phyloP scores from a whole-genome alignment of 2,113 vertebrate genomes.

The Hippopotamus amphibius region DNA sequence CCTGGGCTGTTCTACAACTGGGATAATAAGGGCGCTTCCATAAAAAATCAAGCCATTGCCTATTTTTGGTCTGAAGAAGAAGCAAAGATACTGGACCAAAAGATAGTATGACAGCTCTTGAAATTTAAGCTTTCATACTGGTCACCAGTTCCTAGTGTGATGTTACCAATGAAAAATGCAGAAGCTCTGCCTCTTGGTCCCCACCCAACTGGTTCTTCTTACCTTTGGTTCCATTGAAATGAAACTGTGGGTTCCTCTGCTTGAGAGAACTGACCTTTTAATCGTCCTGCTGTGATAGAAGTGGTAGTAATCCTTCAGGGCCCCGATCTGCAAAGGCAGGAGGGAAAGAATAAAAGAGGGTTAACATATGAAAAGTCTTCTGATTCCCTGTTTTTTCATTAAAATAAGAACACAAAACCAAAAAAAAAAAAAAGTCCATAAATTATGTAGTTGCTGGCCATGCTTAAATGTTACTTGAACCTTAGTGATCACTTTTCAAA shows the following conservation, averaged over 20 bases:
- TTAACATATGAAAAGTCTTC: slow-evolving; percentile 77
- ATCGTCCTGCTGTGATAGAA: slow-evolving; percentile 99
- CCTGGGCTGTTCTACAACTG: not conserved
- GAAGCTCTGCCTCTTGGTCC: slow-evolving; percentile 79
- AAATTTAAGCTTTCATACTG: slow-evolving; percentile 78
- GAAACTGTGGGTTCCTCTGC: slow-evolving; percentile 97
- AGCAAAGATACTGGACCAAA: slow-evolving; percentile 67
- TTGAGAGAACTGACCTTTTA: slow-evolving; percentile 97
- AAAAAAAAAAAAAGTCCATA: slow-evolving; percentile 82
- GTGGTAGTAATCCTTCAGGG: slow-evolving; percentile 98
- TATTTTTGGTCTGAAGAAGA: slow-evolving; percentile 68
- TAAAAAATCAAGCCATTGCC: slow-evolving; percentile 65
- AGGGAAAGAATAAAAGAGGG: slow-evolving; percentile 58
- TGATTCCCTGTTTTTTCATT: slow-evolving; percentile 77
- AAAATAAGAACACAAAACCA: slow-evolving; percentile 57
- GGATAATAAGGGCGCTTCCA: not conserved
- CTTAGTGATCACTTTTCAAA: slow-evolving; percentile 88
- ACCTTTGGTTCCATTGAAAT: slow-evolving; percentile 99
- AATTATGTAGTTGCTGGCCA: slow-evolving; percentile 87
- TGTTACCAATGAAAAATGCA: slow-evolving; percentile 91
- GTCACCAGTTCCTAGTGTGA: slow-evolving; percentile 76
- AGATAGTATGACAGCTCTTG: slow-evolving; percentile 79
- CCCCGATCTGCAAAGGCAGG: slow-evolving; percentile 92
- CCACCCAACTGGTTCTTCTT: slow-evolving; percentile 85
- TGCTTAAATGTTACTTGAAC: slow-evolving; percentile 88